Evolutionary conservation across 2,888 invertebrate genomes (phyloP).

Genomic region (Drosophila limbata): DNA sequence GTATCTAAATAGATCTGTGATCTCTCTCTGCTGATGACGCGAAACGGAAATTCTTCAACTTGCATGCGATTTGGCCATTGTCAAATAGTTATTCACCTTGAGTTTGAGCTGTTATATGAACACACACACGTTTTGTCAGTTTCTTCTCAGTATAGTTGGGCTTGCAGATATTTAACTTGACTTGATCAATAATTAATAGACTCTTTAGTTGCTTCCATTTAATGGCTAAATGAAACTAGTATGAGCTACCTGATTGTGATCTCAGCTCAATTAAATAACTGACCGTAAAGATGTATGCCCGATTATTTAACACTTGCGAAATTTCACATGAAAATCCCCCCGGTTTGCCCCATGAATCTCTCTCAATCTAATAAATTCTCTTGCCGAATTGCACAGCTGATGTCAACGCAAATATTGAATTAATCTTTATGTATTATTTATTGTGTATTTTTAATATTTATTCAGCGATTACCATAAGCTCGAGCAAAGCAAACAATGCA

Average conservation of each 20-base stretch:
- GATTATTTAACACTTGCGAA: slow-evolving; percentile 53
- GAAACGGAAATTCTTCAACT: slow-evolving; percentile 64
- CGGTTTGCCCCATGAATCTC: neutral
- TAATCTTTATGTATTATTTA: slow-evolving; percentile 29
- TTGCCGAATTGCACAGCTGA: slow-evolving; percentile 49
- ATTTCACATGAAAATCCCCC: slow-evolving; percentile 30
- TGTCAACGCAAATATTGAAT: slow-evolving; percentile 64
- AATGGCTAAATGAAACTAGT: slow-evolving; percentile 14
- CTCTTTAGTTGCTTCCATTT: slow-evolving; percentile 13
- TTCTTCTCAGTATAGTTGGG: slow-evolving; percentile 30
- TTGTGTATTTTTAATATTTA: slow-evolving; percentile 26
- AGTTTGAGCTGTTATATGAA: slow-evolving; percentile 47
- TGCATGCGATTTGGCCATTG: slow-evolving; percentile 34
- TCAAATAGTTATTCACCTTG: slow-evolving; percentile 54
- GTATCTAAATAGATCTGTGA: slow-evolving; percentile 30
- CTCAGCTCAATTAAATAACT: slow-evolving; percentile 32
- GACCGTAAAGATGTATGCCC: neutral
- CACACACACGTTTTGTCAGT: slow-evolving; percentile 31
- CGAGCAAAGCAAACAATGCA: slow-evolving; percentile 30
- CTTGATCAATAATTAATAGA: slow-evolving; percentile 26
- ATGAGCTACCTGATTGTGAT: slow-evolving; percentile 26
- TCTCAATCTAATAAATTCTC: slow-evolving; percentile 9
- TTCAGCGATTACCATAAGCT: slow-evolving; percentile 27
- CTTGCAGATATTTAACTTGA: slow-evolving; percentile 19
- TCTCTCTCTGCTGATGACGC: slow-evolving; percentile 38